Base-by-base conservation (phyloP, 1,140 invertebrate genomes). In the Ladona fulva region DNA sequence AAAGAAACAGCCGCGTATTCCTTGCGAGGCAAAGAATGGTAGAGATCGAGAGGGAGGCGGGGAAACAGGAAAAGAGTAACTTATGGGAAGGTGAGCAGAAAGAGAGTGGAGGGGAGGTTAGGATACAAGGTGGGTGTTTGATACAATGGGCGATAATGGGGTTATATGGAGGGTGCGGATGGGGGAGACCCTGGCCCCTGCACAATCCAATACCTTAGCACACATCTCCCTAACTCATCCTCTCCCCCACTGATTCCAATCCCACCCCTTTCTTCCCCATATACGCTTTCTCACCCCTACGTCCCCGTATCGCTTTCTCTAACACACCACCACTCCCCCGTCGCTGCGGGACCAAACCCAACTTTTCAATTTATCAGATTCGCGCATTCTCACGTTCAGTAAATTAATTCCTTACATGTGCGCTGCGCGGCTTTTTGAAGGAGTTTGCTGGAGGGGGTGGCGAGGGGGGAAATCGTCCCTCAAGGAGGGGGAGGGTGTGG, bases 311-410 rank as follows among this genome's bases (percentile, higher is more conserved):
- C 52, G 52, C 12, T 66, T 66, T 66, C 52, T 22, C 52, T 66
- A 16, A 16, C 52, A 66, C 52, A 66, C 14, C 52, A 19, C 52
- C 52, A 19, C 52, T 22, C 14, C 52, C 12, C 52, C 52, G 14
- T 12, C 52, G 16, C 25, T 1, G 75, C 19, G 75, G 42, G 25
- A 42, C 75, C 75, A 76, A 29, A 19, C 42, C 42, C 75, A 76
- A 76, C 25, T 76, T 76, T 76, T 76, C 75, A 76, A 76, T 76
- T 76, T 76, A 76, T 76, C 75, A 76, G 75, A 76, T 76, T 76
- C 42, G 75, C 75, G 25, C 75, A 37, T 76, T 76, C 75, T 76
- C 75, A 76, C 75, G 75, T 76, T 76, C 75, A 76, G 75, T 76
- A 76, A 76, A 76, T 76, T 76, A 76, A 76, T 76, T 76, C 75